Percentiles rank a stretch among this genome's conserved stretches.
Conservation (phyloP, 2,797 vertebrate species). For the Protonibea diacanthus region DNA sequence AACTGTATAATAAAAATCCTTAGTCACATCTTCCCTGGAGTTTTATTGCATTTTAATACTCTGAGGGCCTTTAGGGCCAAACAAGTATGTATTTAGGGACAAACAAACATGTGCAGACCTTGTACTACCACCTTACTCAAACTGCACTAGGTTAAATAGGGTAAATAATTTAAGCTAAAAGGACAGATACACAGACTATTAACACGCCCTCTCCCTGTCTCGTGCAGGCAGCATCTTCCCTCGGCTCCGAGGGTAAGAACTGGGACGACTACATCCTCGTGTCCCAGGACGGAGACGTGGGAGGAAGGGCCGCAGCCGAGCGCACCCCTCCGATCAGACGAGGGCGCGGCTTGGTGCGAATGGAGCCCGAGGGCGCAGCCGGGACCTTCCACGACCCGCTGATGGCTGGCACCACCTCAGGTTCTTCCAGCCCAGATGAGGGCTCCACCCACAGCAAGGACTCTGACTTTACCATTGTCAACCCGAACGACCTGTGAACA, state of each 20-base stretch:
- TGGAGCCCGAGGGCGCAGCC: slow-evolving; percentile 77
- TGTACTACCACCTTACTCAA: background rate
- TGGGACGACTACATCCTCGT: slow-evolving; percentile 95
- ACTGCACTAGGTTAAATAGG: background rate
- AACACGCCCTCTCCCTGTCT: background rate
- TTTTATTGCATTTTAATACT: slow-evolving; percentile 3
- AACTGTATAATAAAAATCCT: slow-evolving; percentile 19
- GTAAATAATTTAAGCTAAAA: background rate
- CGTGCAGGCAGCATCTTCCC: slow-evolving; percentile 54
- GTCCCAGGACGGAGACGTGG: slow-evolving; percentile 88
- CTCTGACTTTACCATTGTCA: slow-evolving; percentile 98
- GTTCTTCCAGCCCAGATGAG: slow-evolving; percentile 95
- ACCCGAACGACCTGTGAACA: slow-evolving; percentile 90
- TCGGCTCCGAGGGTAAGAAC: slow-evolving; percentile 81
- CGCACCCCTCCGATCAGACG: slow-evolving; percentile 63
- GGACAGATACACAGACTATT: background rate
- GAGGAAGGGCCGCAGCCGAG: slow-evolving; percentile 43
- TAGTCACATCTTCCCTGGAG: slow-evolving; percentile 3
- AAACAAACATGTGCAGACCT: background rate
- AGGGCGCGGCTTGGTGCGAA: slow-evolving; percentile 68
- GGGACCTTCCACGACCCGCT: slow-evolving; percentile 92
- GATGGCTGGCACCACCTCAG: slow-evolving; percentile 86
- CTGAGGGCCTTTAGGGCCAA: slow-evolving; percentile 5
- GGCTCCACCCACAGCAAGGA: slow-evolving; percentile 97
- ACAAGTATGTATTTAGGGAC: too few species aligned